A percentile compares a stretch with the other conserved stretches of the same genome.
These are phyloP conservation scores for Emys orbicularis DNA, from an alignment of 2,797 vertebrate species.

Conservation along the genomic window DNA sequence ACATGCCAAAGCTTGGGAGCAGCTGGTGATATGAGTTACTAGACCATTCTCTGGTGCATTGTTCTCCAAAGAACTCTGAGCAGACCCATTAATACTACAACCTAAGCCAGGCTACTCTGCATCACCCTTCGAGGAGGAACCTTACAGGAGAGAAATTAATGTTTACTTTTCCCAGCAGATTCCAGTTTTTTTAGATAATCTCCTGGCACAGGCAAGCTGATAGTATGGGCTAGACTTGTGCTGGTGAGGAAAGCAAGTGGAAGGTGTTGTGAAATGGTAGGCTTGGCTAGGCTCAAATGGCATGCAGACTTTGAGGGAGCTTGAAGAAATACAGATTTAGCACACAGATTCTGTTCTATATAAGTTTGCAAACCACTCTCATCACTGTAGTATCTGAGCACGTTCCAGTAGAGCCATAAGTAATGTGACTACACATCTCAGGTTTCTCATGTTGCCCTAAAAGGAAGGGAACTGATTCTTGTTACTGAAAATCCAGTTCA, in stretches of 20 bases:
- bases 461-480: slow-evolving; percentile 26
- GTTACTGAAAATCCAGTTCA: slow-evolving; percentile 3
- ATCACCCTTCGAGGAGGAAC: not conserved
- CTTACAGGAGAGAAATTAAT: not conserved
- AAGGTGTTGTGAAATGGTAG: not conserved
- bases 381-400: not conserved
- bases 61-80: not conserved
- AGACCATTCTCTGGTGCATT: not conserved
- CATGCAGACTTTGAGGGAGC: not conserved
- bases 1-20: slow-evolving; percentile 3
- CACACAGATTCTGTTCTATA: not conserved
- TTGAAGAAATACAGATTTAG: not conserved
- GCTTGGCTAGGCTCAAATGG: not conserved
- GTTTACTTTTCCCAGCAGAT: not conserved
- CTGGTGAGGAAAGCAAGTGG: not conserved
- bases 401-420: not conserved
- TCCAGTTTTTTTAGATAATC: not conserved
- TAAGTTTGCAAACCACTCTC: too few relatives aligned
- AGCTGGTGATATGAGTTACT: not conserved
- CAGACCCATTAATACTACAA: not conserved
- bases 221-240: not conserved
- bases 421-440: not conserved
- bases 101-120: not conserved
- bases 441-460: not conserved
- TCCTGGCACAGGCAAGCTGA: not conserved